Base-by-base conservation (phyloP, 2,113 vertebrate species). In the Sander vitreus region DNA sequence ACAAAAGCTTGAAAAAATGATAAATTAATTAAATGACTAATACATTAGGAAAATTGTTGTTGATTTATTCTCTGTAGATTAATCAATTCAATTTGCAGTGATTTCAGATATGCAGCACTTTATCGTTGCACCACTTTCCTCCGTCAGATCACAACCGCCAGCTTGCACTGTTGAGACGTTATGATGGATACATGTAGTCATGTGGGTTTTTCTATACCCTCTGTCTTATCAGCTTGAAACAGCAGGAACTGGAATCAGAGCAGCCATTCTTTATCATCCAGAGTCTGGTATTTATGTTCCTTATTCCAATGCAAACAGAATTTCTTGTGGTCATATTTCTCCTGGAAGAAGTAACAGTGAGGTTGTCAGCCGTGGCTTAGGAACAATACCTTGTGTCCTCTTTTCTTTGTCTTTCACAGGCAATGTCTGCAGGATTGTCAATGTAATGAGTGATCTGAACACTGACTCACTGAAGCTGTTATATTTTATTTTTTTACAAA, bases 181-280 rank as follows among this genome's bases (percentile, higher is more conserved):
- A 67, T 66, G 82, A 82, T 74, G 66, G 58, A 82, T 82, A 66
- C 18, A 63, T 76, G 68, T 19, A 16, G 51, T 69, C 55, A 27
- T 68, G 47, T 65, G 57, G 5, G 23, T 23, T 21, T 76, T 23
- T 54, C 9, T 59, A 57, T 39, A 39, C 27, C 53, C 19, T 43
- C 21, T 25, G 21, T 64, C 70, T 85, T 85, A 88, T 85, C 86
- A 76, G 55, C n/a, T 27, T 62, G 39, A 58, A 79, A 72, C 60
- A 82, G 82, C 58, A 53, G 74, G 51, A 65, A n/a, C 25, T 62
- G 23, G 36, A 60, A 73, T 63, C 76, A 83, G 60, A 62, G 59
- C 54, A 19, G 36, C 21, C 25, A 33, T 30, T 60, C 33, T 70
- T 57, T 12, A 80, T 72, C 76, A 79, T 55, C 43, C 57, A 63